A percentile compares a stretch with the other conserved stretches of the same genome.
These are phyloP conservation scores for Drosophila mojavensis DNA, from an alignment of 1,140 invertebrate species.

Conservation along the genomic window DNA sequence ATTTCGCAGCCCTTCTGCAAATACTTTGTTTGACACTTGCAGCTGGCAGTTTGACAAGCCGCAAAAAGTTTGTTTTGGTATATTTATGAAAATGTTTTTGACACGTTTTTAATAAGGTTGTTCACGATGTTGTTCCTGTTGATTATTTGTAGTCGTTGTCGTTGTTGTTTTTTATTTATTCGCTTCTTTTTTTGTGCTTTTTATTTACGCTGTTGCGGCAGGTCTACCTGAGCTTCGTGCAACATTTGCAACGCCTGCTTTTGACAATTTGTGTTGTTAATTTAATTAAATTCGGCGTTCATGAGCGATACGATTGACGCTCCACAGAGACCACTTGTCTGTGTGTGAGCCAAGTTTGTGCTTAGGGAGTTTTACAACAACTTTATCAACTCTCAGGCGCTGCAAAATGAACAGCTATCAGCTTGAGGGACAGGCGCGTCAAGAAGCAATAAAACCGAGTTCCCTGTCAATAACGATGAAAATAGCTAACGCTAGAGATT, in stretches of 20 bases:
- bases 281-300: constrained; percentile 69
- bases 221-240: constrained; percentile 41
- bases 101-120: constrained; percentile 79
- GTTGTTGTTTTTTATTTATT: constrained; percentile 13
- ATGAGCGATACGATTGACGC: constrained; percentile 25
- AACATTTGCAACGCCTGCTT: constrained; percentile 53
- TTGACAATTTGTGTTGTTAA: constrained; percentile 79
- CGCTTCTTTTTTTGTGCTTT: neutral
- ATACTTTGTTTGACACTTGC: constrained; percentile 75
- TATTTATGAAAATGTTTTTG: constrained; percentile 81
- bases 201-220: constrained; percentile 8
- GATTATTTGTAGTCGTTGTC: neutral
- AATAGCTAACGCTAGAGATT: neutral
- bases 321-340: constrained; percentile 4
- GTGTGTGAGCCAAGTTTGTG: neutral
- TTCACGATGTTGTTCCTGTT: constrained; percentile 29
- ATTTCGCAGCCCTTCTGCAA: constrained; percentile 57
- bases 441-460: constrained; percentile 2
- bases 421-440: neutral
- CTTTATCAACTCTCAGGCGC: constrained; percentile 6
- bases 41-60: constrained; percentile 53
- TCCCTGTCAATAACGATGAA: constrained; percentile 11
- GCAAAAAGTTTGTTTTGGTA: constrained; percentile 70
- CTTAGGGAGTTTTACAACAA: constrained; percentile 12
- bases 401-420: constrained; percentile 22